Evolutionary conservation across 2,797 vertebrate genomes (phyloP).

Genomic region (Tolypeutes matacus): DNA sequence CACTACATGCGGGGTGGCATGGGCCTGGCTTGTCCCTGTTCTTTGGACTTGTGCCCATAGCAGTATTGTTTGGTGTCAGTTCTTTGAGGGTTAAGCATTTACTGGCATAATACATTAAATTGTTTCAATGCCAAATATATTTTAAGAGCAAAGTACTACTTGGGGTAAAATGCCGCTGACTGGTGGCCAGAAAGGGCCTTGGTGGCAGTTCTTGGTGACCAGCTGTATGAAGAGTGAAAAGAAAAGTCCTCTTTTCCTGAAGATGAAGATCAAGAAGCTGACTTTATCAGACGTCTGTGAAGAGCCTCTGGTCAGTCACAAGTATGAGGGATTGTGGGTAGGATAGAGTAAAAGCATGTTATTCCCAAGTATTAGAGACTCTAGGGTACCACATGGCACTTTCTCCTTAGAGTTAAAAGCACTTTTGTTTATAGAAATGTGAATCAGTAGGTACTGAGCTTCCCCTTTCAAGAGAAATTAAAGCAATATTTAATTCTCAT

Average conservation of each 20-base stretch:
- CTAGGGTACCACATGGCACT: no score
- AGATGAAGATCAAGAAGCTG: conserved; percentile 57
- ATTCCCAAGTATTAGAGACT: background rate
- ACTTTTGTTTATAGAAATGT: background rate
- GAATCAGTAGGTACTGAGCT: background rate
- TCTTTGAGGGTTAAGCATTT: background rate
- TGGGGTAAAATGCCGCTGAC: background rate
- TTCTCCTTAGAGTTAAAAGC: background rate
- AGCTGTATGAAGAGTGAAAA: conserved; percentile 12
- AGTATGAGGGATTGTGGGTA: background rate
- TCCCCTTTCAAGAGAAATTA: background rate
- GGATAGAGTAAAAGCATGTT: background rate
- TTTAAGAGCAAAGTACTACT: background rate
- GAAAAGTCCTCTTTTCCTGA: background rate
- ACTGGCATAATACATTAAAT: background rate
- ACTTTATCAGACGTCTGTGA: background rate
- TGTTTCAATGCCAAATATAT: background rate
- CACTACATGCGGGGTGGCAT: no score
- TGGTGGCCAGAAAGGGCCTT: background rate
- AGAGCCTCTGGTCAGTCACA: background rate
- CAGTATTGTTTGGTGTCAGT: background rate
- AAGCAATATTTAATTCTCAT: background rate
- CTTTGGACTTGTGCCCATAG: background rate
- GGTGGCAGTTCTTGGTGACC: background rate
- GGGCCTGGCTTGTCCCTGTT: background rate